These are phyloP conservation scores for Anadara kagoshimensis DNA, from an alignment of 1,140 invertebrate species.

Conservation along the genomic window DNA sequence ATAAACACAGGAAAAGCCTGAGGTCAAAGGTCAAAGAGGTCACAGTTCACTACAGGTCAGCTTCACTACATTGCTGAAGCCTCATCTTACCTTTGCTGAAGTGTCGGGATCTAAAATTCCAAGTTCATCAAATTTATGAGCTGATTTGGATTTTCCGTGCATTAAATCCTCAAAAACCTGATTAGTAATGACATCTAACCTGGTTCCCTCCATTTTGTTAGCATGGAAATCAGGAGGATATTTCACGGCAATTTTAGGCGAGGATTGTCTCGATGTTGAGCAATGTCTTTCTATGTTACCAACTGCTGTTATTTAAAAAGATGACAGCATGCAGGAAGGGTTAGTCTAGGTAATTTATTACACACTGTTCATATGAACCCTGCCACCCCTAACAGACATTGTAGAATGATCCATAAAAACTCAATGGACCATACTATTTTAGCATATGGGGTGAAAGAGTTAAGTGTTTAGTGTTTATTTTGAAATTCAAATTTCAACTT, in stretches of 20 bases:
- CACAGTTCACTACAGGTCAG: conserved; percentile 18
- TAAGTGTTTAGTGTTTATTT: no score
- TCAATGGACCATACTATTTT: no score
- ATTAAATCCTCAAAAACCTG: conserved; percentile 88
- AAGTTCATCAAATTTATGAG: conserved; percentile 73
- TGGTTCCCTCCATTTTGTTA: conserved; percentile 29
- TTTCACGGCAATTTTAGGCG: conserved; percentile 42
- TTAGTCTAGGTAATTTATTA: neutral
- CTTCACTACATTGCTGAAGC: conserved; percentile 12
- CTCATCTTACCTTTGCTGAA: conserved; percentile 53
- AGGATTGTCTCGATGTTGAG: conserved; percentile 31
- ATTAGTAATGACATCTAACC: conserved; percentile 87
- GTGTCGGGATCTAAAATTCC: conserved; percentile 69
- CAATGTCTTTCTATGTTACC: conserved; percentile 23
- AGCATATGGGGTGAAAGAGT: no score
- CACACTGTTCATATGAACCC: no score
- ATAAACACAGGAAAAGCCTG: no score
- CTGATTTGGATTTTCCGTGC: conserved; percentile 79
- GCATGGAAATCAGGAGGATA: conserved; percentile 45
- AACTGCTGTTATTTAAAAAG: conserved; percentile 39
- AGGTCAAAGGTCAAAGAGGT: conserved; percentile 7
- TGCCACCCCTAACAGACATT: no score
- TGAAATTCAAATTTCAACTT: no score
- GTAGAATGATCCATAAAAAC: no score
- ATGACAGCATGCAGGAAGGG: conserved; percentile 9